A percentile compares a stretch with the other conserved stretches of the same genome.
Evolutionary conservation across 2,113 vertebrate species (phyloP).

Genomic region (Pristiophorus japonicus): DNA sequence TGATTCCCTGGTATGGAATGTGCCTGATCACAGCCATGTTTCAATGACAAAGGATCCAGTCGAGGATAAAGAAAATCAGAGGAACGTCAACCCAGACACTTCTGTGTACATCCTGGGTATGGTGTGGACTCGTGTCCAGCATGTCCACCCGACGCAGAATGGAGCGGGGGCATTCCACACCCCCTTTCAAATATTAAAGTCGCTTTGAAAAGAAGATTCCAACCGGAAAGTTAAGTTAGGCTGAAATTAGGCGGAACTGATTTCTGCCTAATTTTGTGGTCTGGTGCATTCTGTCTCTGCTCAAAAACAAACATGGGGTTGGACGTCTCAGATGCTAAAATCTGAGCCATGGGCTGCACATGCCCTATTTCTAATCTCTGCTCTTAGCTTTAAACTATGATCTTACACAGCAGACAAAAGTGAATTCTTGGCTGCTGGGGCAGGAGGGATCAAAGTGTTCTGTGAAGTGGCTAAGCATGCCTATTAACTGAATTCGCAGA

Average conservation of each 20-base stretch:
- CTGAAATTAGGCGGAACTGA: neutral
- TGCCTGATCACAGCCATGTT: neutral
- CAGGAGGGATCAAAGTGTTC: constrained; percentile 29
- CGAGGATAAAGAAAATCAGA: neutral
- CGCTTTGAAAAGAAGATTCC: neutral
- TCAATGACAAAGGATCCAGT: neutral
- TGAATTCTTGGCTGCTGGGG: neutral
- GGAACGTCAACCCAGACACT: neutral
- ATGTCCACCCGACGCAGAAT: neutral
- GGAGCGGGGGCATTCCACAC: neutral
- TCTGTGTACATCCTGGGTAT: neutral
- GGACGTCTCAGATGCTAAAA: neutral
- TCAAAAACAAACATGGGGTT: neutral
- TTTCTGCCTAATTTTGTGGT: neutral
- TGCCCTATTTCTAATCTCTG: neutral
- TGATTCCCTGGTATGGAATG: neutral
- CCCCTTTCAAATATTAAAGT: neutral
- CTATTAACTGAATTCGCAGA: constrained; percentile 14
- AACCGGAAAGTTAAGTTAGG: neutral
- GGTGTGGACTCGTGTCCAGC: too few species aligned
- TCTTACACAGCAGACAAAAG: neutral
- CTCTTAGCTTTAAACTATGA: neutral
- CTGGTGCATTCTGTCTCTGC: neutral
- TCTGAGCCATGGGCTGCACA: neutral
- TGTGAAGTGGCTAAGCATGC: neutral